Conservation (phyloP, 2,888 invertebrate genomes). For the Hoplodrina blanda region DNA sequence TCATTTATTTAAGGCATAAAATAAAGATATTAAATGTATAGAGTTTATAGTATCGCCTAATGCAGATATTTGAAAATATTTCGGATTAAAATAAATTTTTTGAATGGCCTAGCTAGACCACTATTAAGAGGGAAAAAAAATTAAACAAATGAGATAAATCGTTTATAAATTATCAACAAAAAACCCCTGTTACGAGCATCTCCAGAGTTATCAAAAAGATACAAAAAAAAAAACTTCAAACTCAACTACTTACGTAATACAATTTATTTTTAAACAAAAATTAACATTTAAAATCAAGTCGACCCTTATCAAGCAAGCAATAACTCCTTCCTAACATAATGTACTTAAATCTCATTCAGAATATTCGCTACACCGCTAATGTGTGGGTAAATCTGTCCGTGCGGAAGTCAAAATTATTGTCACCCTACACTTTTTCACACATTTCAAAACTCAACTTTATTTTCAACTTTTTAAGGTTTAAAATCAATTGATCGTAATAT, state of each 20-base stretch:
- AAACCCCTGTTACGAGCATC: neutral
- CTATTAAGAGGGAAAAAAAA: too few relatives aligned
- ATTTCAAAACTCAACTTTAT: conserved; percentile 54
- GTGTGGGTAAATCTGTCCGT: conserved; percentile 85
- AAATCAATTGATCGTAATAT: conserved; percentile 19
- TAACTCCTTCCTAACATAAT: conserved; percentile 63
- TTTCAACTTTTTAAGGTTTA: neutral
- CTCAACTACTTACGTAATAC: conserved; percentile 45
- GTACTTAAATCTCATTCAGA: conserved; percentile 71
- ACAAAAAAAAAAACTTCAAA: conserved; percentile 22
- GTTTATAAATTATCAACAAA: too few relatives aligned
- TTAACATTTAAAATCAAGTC: conserved; percentile 61
- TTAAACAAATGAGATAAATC: too few relatives aligned
- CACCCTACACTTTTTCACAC: conserved; percentile 59
- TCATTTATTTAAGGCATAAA: too few relatives aligned
- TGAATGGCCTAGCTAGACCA: too few relatives aligned
- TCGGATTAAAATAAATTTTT: too few relatives aligned
- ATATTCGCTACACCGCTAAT: conserved; percentile 82
- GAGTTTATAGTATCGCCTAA: too few relatives aligned
- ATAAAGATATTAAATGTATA: too few relatives aligned
- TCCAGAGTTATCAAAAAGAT: conserved; percentile 26
- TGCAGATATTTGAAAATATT: too few relatives aligned
- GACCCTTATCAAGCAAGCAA: conserved; percentile 64
- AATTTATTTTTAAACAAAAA: conserved; percentile 60
- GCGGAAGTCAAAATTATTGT: conserved; percentile 79